Evolutionary conservation across 2,797 vertebrate species (phyloP).

Genomic region (Psittacula echo): DNA sequence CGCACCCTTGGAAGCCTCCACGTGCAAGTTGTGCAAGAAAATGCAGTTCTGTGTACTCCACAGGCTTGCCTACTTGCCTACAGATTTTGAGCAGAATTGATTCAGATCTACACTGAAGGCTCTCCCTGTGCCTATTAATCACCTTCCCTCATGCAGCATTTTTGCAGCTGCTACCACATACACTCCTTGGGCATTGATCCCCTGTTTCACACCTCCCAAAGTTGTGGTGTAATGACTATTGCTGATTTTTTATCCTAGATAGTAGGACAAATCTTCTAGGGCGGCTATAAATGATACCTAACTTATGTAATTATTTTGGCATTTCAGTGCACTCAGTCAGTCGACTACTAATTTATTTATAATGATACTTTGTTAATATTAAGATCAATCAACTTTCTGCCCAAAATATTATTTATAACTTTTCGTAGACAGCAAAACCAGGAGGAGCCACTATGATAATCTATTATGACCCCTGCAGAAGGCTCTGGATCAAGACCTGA

Average conservation of each 20-base stretch:
- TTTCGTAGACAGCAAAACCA: not conserved
- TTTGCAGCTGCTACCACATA: slow-evolving; percentile 8
- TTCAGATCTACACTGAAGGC: slow-evolving; percentile 38
- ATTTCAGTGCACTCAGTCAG: not conserved
- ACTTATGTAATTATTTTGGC: not conserved
- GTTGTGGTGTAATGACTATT: fast-evolving
- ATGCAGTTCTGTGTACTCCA: not conserved
- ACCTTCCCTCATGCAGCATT: not conserved
- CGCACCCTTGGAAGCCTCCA: not conserved
- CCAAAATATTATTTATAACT: not conserved
- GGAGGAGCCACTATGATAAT: not conserved
- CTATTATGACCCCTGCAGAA: not conserved
- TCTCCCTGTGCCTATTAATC: slow-evolving; percentile 36
- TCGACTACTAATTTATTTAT: not conserved
- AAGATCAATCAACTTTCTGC: not conserved
- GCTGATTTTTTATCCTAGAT: not conserved
- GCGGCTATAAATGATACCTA: not conserved
- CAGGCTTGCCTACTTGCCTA: not conserved
- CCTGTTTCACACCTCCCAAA: not conserved
- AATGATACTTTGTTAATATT: not conserved
- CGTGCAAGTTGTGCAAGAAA: not conserved
- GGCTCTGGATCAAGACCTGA: not conserved
- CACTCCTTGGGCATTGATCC: not conserved
- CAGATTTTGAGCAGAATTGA: not conserved
- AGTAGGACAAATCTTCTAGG: not conserved